Evolutionary conservation across 2,888 invertebrate genomes (phyloP).

Genomic region (Cistogaster globosa): DNA sequence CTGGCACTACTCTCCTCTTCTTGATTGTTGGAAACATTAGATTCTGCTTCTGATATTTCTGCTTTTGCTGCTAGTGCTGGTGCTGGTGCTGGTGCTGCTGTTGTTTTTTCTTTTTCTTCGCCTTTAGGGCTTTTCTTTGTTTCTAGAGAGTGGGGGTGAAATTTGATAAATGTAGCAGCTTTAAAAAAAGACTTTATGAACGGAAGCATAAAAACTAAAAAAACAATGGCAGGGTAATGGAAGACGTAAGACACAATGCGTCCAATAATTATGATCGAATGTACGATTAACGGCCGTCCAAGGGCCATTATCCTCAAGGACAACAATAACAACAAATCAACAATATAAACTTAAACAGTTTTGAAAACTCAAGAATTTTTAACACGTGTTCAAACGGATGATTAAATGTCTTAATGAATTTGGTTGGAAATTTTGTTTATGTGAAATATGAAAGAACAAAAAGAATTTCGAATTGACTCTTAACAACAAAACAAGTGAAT

Average conservation of each 20-base stretch:
- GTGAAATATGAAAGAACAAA: slow-evolving; percentile 36
- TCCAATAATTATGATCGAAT: slow-evolving; percentile 39
- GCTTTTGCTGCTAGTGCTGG: slow-evolving; percentile 45
- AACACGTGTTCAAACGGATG: slow-evolving; percentile 24
- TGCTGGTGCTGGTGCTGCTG: slow-evolving; percentile 58
- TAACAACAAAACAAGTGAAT: slow-evolving; percentile 3
- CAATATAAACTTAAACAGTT: slow-evolving; percentile 29
- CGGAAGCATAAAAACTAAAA: slow-evolving; percentile 65
- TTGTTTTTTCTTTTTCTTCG: slow-evolving; percentile 82
- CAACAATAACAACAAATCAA: slow-evolving; percentile 39
- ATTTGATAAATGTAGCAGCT: slow-evolving; percentile 53
- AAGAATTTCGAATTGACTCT: slow-evolving; percentile 19
- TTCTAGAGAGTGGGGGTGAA: slow-evolving; percentile 74
- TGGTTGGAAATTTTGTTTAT: slow-evolving; percentile 29
- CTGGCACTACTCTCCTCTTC: slow-evolving; percentile 80
- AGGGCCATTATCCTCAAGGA: slow-evolving; percentile 44
- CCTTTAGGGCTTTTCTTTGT: slow-evolving; percentile 82
- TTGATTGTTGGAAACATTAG: slow-evolving; percentile 64
- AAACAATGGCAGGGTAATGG: slow-evolving; percentile 65
- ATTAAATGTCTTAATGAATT: slow-evolving; percentile 36
- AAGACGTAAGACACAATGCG: slow-evolving; percentile 47
- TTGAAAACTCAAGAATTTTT: slow-evolving; percentile 33
- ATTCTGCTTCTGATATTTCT: slow-evolving; percentile 59
- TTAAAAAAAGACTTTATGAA: slow-evolving; percentile 55
- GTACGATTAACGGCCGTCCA: slow-evolving; percentile 35